Evolutionary conservation across 2,888 invertebrate species (phyloP).

Genomic region (Euzetes globulus): DNA sequence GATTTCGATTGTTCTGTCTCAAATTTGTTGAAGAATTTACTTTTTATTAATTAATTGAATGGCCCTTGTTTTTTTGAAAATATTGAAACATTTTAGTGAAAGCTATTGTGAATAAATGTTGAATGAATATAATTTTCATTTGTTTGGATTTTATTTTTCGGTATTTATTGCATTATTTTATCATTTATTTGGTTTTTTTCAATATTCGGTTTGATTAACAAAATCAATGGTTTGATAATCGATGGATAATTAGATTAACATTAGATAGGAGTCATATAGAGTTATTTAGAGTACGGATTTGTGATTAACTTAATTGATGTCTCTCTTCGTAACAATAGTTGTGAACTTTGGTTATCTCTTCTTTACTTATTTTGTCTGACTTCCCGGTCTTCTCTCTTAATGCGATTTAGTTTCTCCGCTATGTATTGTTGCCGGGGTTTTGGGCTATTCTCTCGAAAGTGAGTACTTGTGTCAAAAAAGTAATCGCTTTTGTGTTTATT

Average conservation of each 20-base stretch:
- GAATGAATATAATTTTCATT: too few species aligned
- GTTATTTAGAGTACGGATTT: background rate
- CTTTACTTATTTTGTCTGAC: background rate
- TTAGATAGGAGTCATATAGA: too few species aligned
- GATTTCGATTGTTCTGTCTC: background rate
- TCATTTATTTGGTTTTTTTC: too few species aligned
- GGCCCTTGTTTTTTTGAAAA: too few species aligned
- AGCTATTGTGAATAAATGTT: too few species aligned
- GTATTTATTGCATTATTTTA: too few species aligned
- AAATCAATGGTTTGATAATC: background rate
- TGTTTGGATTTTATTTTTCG: too few species aligned
- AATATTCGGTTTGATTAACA: too few species aligned
- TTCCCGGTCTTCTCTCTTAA: background rate
- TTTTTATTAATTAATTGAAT: too few species aligned
- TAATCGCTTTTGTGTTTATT: background rate
- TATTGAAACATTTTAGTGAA: too few species aligned
- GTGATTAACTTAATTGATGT: background rate
- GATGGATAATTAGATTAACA: too few species aligned
- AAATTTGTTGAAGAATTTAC: background rate
- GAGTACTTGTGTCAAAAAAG: constrained; percentile 22
- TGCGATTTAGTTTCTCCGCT: constrained; percentile 26
- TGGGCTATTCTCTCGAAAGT: constrained; percentile 35
- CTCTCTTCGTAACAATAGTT: background rate
- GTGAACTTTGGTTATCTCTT: background rate
- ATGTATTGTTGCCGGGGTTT: constrained; percentile 31